These are phyloP conservation scores for Molothrus ater DNA, from an alignment of 2,797 vertebrate genomes.

Conservation along the genomic window DNA sequence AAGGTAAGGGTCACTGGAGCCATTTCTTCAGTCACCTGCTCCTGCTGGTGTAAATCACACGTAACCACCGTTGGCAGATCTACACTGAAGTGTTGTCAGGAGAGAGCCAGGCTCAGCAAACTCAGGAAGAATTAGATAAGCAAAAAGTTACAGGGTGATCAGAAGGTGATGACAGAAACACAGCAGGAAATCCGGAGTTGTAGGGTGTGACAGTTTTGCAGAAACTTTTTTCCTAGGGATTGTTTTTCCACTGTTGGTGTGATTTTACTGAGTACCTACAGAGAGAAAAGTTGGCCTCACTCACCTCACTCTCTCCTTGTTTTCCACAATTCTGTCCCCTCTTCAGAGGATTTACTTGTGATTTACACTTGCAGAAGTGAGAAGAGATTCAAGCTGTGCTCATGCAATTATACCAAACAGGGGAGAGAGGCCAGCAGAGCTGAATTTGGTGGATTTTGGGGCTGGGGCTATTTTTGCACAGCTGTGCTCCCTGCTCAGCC, in stretches of 20 bases:
- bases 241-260: neutral
- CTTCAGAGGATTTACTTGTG: conserved; percentile 35
- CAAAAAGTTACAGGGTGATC: neutral
- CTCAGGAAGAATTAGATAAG: conserved; percentile 25
- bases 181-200: neutral
- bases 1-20: neutral
- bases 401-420: neutral
- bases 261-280: neutral
- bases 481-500: neutral
- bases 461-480: neutral
- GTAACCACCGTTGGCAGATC: rapidly evolving
- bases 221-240: neutral
- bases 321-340: neutral
- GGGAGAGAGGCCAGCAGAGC: neutral
- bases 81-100: neutral
- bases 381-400: conserved; percentile 30
- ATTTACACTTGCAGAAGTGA: conserved; percentile 42
- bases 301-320: neutral
- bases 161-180: conserved; percentile 21
- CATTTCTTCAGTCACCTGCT: neutral
- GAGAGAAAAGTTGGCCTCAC: neutral
- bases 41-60: neutral
- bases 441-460: neutral
- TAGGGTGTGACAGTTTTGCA: neutral
- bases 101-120: neutral